Percentiles rank a stretch among this genome's conserved stretches.
Conservation (phyloP, 2,888 invertebrate species). For the Drosophila mayaguana region DNA sequence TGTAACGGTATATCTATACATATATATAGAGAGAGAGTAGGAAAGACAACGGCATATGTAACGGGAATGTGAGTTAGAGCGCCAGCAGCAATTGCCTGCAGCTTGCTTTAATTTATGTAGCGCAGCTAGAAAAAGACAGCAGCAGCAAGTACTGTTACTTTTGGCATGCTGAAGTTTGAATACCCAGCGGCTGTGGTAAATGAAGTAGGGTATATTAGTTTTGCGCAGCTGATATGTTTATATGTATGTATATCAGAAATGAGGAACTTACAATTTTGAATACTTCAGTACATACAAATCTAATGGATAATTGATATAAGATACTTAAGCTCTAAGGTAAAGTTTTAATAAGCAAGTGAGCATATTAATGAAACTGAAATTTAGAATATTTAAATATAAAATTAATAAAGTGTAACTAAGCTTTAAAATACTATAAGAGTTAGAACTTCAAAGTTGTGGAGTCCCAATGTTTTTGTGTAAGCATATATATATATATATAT, state of each 20-base stretch:
- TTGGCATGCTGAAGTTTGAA: background rate
- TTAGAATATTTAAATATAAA: too few species aligned
- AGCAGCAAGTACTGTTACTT: background rate
- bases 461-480: too few species aligned
- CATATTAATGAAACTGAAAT: too few species aligned
- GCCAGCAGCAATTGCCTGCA: constrained; percentile 2
- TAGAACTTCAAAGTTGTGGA: too few species aligned
- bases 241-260: background rate
- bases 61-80: background rate
- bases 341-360: too few species aligned
- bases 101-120: constrained; percentile 1
- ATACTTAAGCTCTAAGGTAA: too few species aligned
- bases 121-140: background rate
- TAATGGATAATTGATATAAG: background rate
- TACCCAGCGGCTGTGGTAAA: background rate
- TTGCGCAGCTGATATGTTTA: background rate
- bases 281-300: background rate
- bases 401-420: too few species aligned
- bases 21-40: background rate
- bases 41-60: background rate
- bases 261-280: background rate
- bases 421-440: too few species aligned
- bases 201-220: background rate
- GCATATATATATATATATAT: too few species aligned
- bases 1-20: constrained; percentile 35